Percentiles rank a stretch among this genome's conserved stretches.
Evolutionary conservation across 2,113 vertebrate genomes (phyloP).

Genomic region (Psettodes erumei): DNA sequence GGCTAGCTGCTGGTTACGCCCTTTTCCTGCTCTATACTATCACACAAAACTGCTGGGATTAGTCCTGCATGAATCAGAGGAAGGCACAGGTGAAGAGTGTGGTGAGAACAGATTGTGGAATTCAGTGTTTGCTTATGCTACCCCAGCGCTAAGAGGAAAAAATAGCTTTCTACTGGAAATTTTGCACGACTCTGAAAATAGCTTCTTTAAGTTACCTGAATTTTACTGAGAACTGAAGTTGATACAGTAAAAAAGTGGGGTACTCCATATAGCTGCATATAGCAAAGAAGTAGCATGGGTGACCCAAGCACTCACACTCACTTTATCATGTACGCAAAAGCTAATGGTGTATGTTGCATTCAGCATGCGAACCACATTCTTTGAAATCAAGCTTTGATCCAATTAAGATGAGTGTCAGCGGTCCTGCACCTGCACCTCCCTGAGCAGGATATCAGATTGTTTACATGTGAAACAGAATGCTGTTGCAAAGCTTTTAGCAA

Average conservation of each 20-base stretch:
- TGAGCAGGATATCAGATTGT: neutral
- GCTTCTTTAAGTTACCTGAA: neutral
- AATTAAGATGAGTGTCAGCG: neutral
- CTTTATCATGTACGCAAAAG: neutral
- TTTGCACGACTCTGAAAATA: too few species aligned
- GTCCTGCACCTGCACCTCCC: neutral
- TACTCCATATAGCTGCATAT: too few species aligned
- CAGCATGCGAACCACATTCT: neutral
- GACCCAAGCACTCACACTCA: neutral
- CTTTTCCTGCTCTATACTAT: constrained; percentile 6
- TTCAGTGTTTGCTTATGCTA: neutral
- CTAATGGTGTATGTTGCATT: neutral
- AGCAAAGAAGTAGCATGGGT: too few species aligned
- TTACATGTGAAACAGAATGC: neutral
- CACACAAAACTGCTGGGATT: neutral
- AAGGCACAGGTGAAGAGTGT: neutral
- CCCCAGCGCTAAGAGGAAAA: neutral
- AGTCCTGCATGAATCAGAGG: neutral
- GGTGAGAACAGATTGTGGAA: neutral
- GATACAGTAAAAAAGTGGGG: neutral
- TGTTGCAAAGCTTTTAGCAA: neutral
- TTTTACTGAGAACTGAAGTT: neutral
- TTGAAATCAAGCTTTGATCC: neutral
- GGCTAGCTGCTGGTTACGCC: neutral
- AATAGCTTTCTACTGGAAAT: neutral